Base-by-base conservation (phyloP, 2,888 invertebrate genomes). In the Habrosyne pyritoides region DNA sequence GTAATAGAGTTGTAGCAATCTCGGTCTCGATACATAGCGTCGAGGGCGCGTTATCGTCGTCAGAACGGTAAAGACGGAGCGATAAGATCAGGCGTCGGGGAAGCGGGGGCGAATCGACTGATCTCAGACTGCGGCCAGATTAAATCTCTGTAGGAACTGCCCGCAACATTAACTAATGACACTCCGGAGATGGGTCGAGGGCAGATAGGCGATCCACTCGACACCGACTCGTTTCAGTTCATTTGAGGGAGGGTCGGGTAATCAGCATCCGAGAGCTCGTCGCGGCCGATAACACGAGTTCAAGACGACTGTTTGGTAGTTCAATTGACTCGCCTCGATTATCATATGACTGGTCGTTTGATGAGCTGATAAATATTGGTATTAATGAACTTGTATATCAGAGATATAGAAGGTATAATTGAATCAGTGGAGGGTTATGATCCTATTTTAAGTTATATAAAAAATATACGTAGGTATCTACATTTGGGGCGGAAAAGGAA, bases 101-200 rank as follows among this genome's bases (percentile, higher is more conserved):
- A 72, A 70, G 71, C 64, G 73, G 71, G 79, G 79, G 79, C 71
- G 76, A 72, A 76, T 77, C 77, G 75, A 73, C 77, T 80, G 83
- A 87, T 86, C 84, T 79, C 67, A 71, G 76, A 69, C 79, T 75
- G 69, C 55, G 75, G 69, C 67, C 61, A 83, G 86, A 86, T 86
- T 83, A 82, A 81, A 86, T 86, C 84, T 80, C 72, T 64, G 71
- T 75, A 75, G 79, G 77, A 81, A 84, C 84, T 84, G 84, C 73
- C 86, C 84, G 84, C 86, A 84, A 86, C 87, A 87, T 87, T 87
- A 87, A 86, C 87, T 87, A 87, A 87, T 87, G 87, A 84, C 79
- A 77, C 75, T 76, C 73, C 70, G 73, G 81, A 84, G 84, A 83
- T 84, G 79, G 74, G 77, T 64, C 65, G 64, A 67, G 67, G 64